Conservation (phyloP, 2,888 invertebrate genomes). For the Mimachlamys varia region DNA sequence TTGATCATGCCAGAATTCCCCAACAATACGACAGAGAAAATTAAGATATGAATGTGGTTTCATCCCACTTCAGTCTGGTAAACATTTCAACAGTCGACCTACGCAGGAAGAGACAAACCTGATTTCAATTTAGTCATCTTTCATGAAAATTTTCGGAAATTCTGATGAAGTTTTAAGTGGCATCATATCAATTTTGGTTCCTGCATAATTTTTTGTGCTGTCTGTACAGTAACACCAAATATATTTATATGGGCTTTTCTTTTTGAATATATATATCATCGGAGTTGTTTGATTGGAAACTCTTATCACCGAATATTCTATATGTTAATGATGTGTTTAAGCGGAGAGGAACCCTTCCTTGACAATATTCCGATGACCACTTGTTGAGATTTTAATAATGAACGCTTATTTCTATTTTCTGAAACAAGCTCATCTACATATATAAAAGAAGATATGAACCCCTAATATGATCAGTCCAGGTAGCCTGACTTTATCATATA, state of each 20-base stretch:
- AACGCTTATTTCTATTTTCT: background rate
- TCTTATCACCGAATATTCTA: background rate
- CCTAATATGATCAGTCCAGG: too few species aligned
- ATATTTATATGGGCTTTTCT: background rate
- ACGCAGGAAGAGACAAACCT: background rate
- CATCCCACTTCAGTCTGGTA: conserved; percentile 9
- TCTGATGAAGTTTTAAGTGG: background rate
- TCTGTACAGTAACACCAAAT: background rate
- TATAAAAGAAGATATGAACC: too few species aligned
- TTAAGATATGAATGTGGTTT: background rate
- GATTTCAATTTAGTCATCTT: conserved; percentile 12
- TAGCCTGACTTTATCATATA: too few species aligned
- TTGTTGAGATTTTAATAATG: background rate
- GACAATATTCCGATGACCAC: background rate
- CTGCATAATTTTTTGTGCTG: background rate
- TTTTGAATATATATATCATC: background rate
- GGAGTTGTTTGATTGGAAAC: background rate
- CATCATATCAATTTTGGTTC: background rate
- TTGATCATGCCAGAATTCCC: conserved; percentile 7
- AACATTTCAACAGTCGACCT: background rate
- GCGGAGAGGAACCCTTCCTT: background rate
- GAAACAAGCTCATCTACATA: background rate
- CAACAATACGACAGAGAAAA: background rate
- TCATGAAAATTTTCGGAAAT: background rate
- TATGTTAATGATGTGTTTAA: background rate